Evolutionary conservation across 1,140 invertebrate species (phyloP).

Genomic region (Spodoptera litura): DNA sequence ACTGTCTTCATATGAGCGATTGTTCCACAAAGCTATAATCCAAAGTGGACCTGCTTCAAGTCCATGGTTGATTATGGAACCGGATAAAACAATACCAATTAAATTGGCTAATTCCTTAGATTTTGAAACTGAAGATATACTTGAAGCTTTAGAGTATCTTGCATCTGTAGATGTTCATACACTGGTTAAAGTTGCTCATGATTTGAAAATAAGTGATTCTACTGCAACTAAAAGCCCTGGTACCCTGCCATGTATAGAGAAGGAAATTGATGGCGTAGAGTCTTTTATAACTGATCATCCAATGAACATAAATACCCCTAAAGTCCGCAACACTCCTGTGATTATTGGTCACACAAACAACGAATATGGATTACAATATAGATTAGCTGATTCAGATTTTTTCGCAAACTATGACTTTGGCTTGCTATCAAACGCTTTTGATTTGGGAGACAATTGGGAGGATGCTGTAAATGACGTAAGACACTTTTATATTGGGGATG

Average conservation of each 20-base stretch:
- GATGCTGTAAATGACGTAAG: constrained; percentile 40
- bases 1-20: constrained; percentile 48
- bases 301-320: constrained; percentile 41
- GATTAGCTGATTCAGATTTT: constrained; percentile 12
- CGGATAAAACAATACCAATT: neutral
- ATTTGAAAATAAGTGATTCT: neutral
- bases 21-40: constrained; percentile 55
- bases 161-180: constrained; percentile 16
- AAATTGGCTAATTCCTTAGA: constrained; percentile 48
- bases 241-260: constrained; percentile 57
- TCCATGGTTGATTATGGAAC: neutral
- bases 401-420: constrained; percentile 11
- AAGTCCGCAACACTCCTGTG: constrained; percentile 56
- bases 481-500: constrained; percentile 63
- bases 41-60: constrained; percentile 46
- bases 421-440: neutral
- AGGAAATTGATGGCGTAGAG: constrained; percentile 49
- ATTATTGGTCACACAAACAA: constrained; percentile 49
- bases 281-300: constrained; percentile 51
- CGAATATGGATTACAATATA: constrained; percentile 37
- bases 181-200: constrained; percentile 39
- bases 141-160: constrained; percentile 53
- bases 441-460: constrained; percentile 34
- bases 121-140: constrained; percentile 41
- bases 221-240: neutral